A percentile compares a stretch with the other conserved stretches of the same genome.
phyloP scores from a whole-genome alignment of 1,140 invertebrate genomes.

The Drosophila trapezifrons region DNA sequence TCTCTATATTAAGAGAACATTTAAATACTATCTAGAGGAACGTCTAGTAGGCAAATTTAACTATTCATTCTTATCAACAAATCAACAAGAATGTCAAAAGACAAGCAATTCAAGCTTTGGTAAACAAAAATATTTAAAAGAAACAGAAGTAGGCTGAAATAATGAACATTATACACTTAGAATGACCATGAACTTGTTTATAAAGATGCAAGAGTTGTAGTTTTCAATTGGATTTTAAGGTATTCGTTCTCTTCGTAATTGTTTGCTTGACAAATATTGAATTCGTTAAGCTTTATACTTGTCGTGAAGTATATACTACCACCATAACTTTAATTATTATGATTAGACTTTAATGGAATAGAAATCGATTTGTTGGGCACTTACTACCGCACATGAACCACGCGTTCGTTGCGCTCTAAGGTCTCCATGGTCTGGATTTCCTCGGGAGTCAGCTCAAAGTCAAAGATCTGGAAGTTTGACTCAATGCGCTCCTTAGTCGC shows the following conservation, averaged over 20 bases:
- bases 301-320: too few species aligned
- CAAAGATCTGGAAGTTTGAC: conserved; percentile 90
- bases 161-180: not conserved
- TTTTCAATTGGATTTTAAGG: not conserved
- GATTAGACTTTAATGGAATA: too few species aligned
- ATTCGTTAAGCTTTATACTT: not conserved
- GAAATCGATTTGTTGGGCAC: conserved; percentile 24
- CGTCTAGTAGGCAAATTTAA: not conserved
- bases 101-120: too few species aligned
- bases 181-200: too few species aligned
- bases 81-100: too few species aligned
- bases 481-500: conserved; percentile 88
- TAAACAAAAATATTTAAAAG: not conserved
- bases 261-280: not conserved
- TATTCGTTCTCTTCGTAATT: not conserved
- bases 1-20: not conserved
- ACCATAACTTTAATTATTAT: not conserved
- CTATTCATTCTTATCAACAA: not conserved
- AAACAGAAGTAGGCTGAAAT: not conserved
- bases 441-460: conserved; percentile 87
- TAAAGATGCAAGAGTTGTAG: not conserved
- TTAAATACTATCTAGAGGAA: too few species aligned
- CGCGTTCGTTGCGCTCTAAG: conserved; percentile 85
- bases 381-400: conserved; percentile 84
- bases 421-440: conserved; percentile 85